These are phyloP conservation scores for Leucopsar rothschildi DNA, from an alignment of 2,113 vertebrate species.

Conservation along the genomic window DNA sequence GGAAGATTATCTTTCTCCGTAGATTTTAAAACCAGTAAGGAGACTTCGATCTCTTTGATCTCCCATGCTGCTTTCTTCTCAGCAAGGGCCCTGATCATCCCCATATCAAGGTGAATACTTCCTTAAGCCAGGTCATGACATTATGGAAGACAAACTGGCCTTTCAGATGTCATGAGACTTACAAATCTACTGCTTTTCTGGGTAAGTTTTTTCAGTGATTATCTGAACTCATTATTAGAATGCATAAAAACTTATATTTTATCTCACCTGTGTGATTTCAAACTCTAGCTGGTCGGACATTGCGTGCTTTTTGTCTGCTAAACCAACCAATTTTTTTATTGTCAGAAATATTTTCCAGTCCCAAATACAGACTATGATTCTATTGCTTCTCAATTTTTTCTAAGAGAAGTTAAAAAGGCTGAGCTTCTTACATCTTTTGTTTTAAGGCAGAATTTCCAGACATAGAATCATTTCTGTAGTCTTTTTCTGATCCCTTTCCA, in stretches of 20 bases:
- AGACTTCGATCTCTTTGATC: not conserved
- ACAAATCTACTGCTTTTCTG: not conserved
- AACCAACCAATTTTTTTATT: not conserved
- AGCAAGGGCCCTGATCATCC: not conserved
- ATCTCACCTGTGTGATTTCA: not conserved
- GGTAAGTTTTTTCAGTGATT: not conserved
- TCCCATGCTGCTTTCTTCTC: not conserved
- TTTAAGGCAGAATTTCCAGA: slow-evolving; percentile 37
- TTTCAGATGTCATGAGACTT: not conserved
- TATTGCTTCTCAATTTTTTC: not conserved
- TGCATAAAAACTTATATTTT: not conserved
- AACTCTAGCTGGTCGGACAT: not conserved
- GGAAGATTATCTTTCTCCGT: not conserved
- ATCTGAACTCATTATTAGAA: not conserved
- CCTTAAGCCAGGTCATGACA: not conserved
- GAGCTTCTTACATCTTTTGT: not conserved
- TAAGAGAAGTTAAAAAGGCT: not conserved
- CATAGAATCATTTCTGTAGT: not conserved
- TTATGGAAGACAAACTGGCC: not conserved
- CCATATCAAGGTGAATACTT: not conserved
- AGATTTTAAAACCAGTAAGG: not conserved
- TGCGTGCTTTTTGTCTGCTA: not conserved
- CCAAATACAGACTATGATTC: not conserved
- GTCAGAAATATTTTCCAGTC: slow-evolving; percentile 16
- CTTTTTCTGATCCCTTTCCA: slow-evolving; percentile 32